Percentiles rank a stretch among this genome's conserved stretches.
Conservation (phyloP, 2,797 vertebrate genomes). For the Agapornis canus region DNA sequence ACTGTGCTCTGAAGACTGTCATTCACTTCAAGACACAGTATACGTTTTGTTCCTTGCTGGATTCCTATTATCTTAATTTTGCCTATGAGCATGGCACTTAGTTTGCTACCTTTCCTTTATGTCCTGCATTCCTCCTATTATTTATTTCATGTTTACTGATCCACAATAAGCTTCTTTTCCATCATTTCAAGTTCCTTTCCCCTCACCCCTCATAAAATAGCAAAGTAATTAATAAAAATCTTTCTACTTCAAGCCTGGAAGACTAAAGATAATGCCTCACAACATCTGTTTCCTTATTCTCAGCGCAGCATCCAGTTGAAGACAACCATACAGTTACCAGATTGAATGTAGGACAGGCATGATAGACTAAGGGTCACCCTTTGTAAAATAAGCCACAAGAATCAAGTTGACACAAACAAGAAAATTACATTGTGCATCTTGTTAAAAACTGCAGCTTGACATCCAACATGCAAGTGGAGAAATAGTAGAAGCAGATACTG, state of each 20-base stretch:
- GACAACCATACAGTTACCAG: rapidly evolving
- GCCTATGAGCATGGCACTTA: neutral
- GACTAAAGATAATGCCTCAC: neutral
- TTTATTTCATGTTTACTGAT: neutral
- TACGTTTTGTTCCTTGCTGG: neutral
- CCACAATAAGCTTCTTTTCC: neutral
- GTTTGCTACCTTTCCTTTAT: neutral
- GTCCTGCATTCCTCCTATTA: neutral
- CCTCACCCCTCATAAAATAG: neutral
- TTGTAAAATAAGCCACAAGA: neutral
- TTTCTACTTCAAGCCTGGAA: neutral
- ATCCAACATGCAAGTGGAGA: neutral
- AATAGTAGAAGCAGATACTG: neutral
- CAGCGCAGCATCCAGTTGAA: neutral
- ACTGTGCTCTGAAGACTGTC: neutral
- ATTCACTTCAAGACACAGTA: rapidly evolving
- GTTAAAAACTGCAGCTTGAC: neutral
- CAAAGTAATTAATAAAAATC: neutral
- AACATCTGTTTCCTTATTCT: neutral
- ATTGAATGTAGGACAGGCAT: neutral
- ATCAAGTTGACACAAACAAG: neutral
- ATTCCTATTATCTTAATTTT: neutral
- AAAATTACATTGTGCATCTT: neutral
- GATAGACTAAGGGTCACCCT: neutral
- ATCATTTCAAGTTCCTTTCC: neutral